Evolutionary conservation across 2,113 vertebrate species (phyloP), one percentile per base, ranked within the genome.

Genomic region (Hirundichthys speculiger): DNA sequence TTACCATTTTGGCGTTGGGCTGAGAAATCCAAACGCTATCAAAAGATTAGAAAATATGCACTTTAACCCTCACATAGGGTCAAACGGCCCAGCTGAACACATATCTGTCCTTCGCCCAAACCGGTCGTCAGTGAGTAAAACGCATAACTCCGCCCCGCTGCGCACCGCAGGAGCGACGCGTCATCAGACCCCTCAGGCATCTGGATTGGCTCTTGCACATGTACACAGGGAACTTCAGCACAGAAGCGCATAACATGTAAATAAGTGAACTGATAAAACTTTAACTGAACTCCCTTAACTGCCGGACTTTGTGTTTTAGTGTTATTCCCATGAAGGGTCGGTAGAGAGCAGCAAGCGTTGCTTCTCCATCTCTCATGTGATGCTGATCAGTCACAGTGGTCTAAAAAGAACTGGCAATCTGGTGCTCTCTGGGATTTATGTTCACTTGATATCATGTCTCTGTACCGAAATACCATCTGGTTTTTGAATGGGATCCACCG

Each of bases 401-500:
- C 56, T 25, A 34, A 25, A 11, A 42, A 46, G 62, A 58, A 8
- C 30, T 12, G 64, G 18, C 22, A 38, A 24, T 16, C 46, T 53
- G 42, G 7, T 43, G 21, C 40, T 8, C 48, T 61, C 2, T 30
- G 24, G 25, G 47, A 60, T 24, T 75, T 51, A 42, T 56, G 7
- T 13, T 20, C 34, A 60, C n/a, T 69, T 73, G 61, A 18, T 30
- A 62, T 65, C 59, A 92, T 92, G 91, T 92, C 91, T 73, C 43
- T 90, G 25, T 92, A 91, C 56, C 64, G 91, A 75, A 92, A 92
- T 57, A 25, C 84, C 24, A 54, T 91, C 53, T 92, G 91, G 90
- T 93, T 92, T 85, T 47, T 89, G 59, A 93, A 90, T 43, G 92
- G 90, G 58, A 90, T 93, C 57, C 84, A 87, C 19, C 86, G 90